Evolutionary conservation across 64 coral and sea anemone genomes (phyloP).

Genomic region (Pocillopora verrucosa): DNA sequence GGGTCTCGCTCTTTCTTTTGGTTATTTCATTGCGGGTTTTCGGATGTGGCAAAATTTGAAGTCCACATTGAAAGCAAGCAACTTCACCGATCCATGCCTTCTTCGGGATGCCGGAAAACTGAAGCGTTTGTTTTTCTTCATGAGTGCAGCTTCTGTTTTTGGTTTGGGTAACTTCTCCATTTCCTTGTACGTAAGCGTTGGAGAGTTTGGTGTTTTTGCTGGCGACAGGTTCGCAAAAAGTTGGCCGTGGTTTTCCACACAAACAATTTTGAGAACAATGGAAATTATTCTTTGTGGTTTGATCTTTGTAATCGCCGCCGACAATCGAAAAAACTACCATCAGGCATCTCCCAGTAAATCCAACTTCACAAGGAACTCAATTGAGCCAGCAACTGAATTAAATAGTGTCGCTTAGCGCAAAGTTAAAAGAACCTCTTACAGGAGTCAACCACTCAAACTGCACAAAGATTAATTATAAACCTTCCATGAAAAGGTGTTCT

Average conservation of each 20-base stretch:
- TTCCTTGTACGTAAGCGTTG: conserved; percentile 11
- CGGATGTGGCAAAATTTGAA: conserved; percentile 65
- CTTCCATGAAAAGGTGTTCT: no score
- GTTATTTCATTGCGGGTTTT: conserved; percentile 65
- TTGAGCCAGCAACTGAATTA: background rate
- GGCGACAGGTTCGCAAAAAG: background rate
- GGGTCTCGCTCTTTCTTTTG: conserved; percentile 63
- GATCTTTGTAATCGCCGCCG: conserved; percentile 12
- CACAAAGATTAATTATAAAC: no score
- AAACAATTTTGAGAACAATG: conserved; percentile 37
- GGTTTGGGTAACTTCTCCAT: conserved; percentile 39
- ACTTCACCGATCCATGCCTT: background rate
- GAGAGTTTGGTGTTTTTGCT: conserved; percentile 5
- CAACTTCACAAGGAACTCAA: background rate
- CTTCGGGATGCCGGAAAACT: conserved; percentile 25
- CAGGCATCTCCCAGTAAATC: background rate
- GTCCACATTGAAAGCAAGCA: background rate
- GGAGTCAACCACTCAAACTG: no score
- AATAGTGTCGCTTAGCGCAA: background rate
- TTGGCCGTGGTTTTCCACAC: conserved; percentile 49
- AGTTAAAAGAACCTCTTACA: background rate
- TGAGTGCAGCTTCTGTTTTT: conserved; percentile 25
- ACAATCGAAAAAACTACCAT: background rate
- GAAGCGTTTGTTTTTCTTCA: conserved; percentile 12
- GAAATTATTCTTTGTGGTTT: conserved; percentile 27